phyloP scores from a whole-genome alignment of 2,797 vertebrate genomes.

The Vultur gryphus region DNA sequence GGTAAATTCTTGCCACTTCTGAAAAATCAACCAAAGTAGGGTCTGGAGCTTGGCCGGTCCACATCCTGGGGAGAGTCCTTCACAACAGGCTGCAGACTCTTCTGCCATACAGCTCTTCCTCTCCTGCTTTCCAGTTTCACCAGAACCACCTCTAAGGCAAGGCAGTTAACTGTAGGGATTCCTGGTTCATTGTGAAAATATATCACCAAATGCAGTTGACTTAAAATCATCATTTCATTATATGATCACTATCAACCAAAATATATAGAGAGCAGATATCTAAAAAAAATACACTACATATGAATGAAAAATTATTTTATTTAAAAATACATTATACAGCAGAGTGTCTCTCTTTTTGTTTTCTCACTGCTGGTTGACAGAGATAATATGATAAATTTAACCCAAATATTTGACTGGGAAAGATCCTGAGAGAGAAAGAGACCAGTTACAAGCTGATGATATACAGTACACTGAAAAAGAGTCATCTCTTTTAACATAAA shows the following conservation, averaged over 20 bases:
- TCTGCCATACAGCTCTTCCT: neutral
- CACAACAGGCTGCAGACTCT: neutral
- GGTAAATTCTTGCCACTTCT: neutral
- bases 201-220: neutral
- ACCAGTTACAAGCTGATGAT: slow-evolving; percentile 72
- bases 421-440: slow-evolving; percentile 76
- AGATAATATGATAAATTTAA: slow-evolving; percentile 69
- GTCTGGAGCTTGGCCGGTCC: neutral
- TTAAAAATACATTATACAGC: slow-evolving; percentile 81
- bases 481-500: slow-evolving; percentile 80
- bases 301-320: slow-evolving; percentile 71
- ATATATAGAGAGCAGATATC: neutral
- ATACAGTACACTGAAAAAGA: slow-evolving; percentile 71
- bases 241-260: neutral
- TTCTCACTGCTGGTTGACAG: slow-evolving; percentile 74
- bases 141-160: neutral
- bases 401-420: slow-evolving; percentile 73
- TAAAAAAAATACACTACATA: neutral
- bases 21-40: neutral
- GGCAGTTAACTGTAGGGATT: neutral
- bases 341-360: slow-evolving; percentile 69
- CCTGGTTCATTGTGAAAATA: neutral
- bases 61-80: neutral
- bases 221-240: neutral
- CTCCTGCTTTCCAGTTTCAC: neutral